Base-by-base conservation (phyloP, 2,113 vertebrate species). In the Sinocyclocheilus anophthalmus region DNA sequence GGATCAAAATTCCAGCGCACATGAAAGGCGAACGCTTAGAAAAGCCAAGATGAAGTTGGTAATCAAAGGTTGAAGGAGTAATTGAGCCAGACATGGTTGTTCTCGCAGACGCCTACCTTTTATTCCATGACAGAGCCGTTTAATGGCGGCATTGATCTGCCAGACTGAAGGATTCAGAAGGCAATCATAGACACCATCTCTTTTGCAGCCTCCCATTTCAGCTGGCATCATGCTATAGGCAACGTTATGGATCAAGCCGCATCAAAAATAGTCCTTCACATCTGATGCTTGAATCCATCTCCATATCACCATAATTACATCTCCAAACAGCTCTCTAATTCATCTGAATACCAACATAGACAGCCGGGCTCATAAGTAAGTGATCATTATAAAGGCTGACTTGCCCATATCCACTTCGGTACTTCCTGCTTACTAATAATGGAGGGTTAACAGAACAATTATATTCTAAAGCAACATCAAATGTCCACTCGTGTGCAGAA, bases 211-310 rank as follows among this genome's bases (percentile, higher is more conserved):
- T 92, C 92, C 94, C 92, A 92, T 93, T 94, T 94, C 94, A 94
- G 93, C 93, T 94, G 92, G 93, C 93, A 91, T 89, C 53, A 92
- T 91, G 93, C 89, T 89, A 92, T 89, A 92, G 94, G 92, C 93
- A 92, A 92, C 90, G 92, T 92, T 90, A 93, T 86, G 90, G 92
- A 93, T 95, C 91, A 94, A 94, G 93, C 91, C 88, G 92, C 92
- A 93, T 94, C 94, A 93, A 94, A 94, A 95, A 94, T 94, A 94
- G 93, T 94, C 92, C 93, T 95, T 95, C 94, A 93, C 94, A 94
- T 94, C 93, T 94, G 94, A 92, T 93, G 92, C 93, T 94, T 94
- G 92, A 94, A 93, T 94, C 89, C 92, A 91, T 92, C 92, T 90
- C 91, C 94, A 94, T 93, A 93, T 93, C 93, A 93, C 93, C 90